Evolutionary conservation across 2,888 invertebrate species (phyloP).

Genomic region (Thymelicus acteon): DNA sequence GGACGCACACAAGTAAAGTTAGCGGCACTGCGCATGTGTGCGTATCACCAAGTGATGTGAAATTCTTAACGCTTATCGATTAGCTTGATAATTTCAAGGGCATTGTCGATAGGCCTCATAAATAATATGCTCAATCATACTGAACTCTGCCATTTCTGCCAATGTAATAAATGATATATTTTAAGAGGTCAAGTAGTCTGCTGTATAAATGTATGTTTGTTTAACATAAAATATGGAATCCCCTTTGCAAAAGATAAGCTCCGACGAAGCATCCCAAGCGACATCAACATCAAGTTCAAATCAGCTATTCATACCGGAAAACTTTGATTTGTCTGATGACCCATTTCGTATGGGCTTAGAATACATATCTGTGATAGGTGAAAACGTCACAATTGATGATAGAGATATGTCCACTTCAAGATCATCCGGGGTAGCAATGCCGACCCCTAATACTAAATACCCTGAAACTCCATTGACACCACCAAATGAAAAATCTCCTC

Average conservation of each 20-base stretch:
- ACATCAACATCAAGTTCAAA: slow-evolving; percentile 61
- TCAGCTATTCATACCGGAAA: slow-evolving; percentile 65
- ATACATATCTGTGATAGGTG: slow-evolving; percentile 68
- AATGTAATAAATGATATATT: slow-evolving; percentile 36
- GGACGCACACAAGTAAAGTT: slow-evolving; percentile 58
- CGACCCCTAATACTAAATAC: slow-evolving; percentile 40
- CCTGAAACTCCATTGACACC: slow-evolving; percentile 46
- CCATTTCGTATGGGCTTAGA: slow-evolving; percentile 74
- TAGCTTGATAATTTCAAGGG: slow-evolving; percentile 78
- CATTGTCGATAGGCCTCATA: slow-evolving; percentile 50
- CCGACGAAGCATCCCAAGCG: slow-evolving; percentile 50
- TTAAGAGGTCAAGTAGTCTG: slow-evolving; percentile 31
- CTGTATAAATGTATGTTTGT: neutral
- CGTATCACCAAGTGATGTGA: slow-evolving; percentile 70
- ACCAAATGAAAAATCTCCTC: slow-evolving; percentile 49
- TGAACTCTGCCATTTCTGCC: slow-evolving; percentile 28
- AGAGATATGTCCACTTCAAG: slow-evolving; percentile 54
- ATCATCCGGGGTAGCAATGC: slow-evolving; percentile 30
- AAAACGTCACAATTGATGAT: slow-evolving; percentile 71
- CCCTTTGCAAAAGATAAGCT: slow-evolving; percentile 51
- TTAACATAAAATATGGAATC: slow-evolving; percentile 59
- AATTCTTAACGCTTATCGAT: slow-evolving; percentile 79
- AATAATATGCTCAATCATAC: slow-evolving; percentile 41
- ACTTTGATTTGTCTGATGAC: slow-evolving; percentile 69
- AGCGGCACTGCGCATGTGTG: slow-evolving; percentile 66